Base-by-base conservation (phyloP, 1,140 invertebrate genomes). In the Drosophila tsacasi region DNA sequence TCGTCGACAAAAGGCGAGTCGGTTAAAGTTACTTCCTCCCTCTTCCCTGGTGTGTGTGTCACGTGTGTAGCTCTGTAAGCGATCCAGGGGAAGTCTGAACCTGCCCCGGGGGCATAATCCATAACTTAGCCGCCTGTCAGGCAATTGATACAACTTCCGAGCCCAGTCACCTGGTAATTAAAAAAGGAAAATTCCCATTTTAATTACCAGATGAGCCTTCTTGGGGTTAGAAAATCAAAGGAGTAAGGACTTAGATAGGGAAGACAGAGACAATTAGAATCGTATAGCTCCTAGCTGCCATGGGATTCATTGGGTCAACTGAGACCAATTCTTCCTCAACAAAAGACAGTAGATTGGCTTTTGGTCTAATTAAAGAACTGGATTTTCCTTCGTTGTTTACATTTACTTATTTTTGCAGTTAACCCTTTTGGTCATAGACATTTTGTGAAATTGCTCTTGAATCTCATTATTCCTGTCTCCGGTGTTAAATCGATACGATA, bases 81-180 rank as follows among this genome's bases (percentile, higher is more conserved):
- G 91, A 91, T 91, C 83, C 79, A 55, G 54, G 65, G 81, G 75
- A 84, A 86, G 72, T 62, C 74, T 73, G 68, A 64, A 81, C 55
- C 63, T 54, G 72, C 80, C 91, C 69, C 90, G 37, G 67, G 89
- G 91, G 91, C 76, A 89, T 92, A 91, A 92, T 92, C 84, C 90
- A 92, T 92, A 91, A 91, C 69, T 92, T 91, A 77, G 73, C 72
- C 76, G 68, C 62, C 76, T 85, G 82, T 76, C 82, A 83, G 81
- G 63, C 91, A 92, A 92, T 92, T 92, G 91, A 92, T 92, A 92
- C 81, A 81, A 59, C 78, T 75, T 87, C 58, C 63, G 21, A 63
- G 50, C 75, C 21, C 44, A 40, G 27, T 50, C 74, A 69, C 49
- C 40, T 76, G 47, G 13, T 65, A 54, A 73, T 72, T 73, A 73